Evolutionary conservation across 2,888 invertebrate genomes (phyloP).

Genomic region (Tuberolachnus salignus): DNA sequence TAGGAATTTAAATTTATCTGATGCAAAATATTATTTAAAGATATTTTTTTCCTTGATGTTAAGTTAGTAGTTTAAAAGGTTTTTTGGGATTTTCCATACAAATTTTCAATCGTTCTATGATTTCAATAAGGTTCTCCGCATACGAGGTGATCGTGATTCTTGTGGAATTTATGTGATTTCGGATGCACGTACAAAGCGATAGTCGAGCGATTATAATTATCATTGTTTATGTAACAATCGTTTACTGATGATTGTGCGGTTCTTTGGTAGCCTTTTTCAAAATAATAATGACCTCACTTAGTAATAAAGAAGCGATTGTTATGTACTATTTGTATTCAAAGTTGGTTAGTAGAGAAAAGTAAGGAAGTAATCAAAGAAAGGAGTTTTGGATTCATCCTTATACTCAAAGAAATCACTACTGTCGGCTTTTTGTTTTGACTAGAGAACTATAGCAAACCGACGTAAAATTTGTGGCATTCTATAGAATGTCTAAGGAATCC

Average conservation of each 20-base stretch:
- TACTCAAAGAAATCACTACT: conserved; percentile 1
- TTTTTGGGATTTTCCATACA: no score
- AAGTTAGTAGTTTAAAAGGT: no score
- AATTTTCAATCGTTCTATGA: no score
- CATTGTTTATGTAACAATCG: conserved; percentile 8
- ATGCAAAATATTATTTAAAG: no score
- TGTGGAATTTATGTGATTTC: not conserved
- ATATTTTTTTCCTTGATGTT: no score
- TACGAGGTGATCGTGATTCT: not conserved
- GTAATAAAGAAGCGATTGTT: not conserved
- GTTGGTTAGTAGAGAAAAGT: not conserved
- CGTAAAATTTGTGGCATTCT: not conserved
- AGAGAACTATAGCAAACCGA: no score
- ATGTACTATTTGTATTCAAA: conserved; percentile 3
- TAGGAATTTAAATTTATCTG: no score
- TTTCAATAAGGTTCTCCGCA: not conserved
- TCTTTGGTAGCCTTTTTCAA: not conserved
- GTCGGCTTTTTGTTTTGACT: not conserved
- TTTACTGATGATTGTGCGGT: not conserved
- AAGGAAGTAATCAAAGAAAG: not conserved
- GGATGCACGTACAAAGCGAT: not conserved
- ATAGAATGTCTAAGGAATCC: conserved; percentile 47
- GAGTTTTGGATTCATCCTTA: conserved; percentile 3
- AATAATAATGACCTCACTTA: not conserved
- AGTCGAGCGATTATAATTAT: not conserved